These are phyloP conservation scores for Ctenoplectra terminalis DNA, from an alignment of 1,140 invertebrate species.

Conservation along the genomic window DNA sequence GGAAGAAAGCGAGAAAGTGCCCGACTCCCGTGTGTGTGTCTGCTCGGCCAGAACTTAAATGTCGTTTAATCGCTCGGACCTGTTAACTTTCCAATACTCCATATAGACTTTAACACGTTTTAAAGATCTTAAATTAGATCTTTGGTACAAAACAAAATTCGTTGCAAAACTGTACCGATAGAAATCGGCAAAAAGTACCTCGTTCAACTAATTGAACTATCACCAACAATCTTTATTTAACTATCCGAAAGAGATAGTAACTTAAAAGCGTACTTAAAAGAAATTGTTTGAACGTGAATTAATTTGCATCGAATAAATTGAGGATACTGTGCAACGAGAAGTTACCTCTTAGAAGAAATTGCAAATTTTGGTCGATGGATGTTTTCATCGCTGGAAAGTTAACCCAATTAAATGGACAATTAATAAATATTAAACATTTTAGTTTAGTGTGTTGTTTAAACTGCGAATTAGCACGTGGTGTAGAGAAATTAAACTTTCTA, in stretches of 20 bases:
- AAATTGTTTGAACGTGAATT: too few relatives aligned
- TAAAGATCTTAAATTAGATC: background rate
- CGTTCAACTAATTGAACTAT: too few relatives aligned
- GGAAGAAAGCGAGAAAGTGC: constrained; percentile 76
- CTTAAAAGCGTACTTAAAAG: too few relatives aligned
- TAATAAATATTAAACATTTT: background rate
- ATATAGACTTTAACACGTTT: constrained; percentile 14
- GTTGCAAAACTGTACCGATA: background rate
- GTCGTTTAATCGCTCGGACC: constrained; percentile 51
- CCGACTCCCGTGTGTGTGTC: constrained; percentile 25
- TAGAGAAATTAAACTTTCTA: constrained; percentile 48
- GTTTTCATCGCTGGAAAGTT: constrained; percentile 1
- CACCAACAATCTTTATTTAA: too few relatives aligned
- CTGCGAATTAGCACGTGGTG: constrained; percentile 4
- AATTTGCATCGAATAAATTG: too few relatives aligned
- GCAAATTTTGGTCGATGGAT: background rate
- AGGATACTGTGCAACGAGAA: background rate
- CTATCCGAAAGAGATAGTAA: too few relatives aligned
- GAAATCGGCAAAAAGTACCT: background rate
- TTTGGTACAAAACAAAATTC: background rate
- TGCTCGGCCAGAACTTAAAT: constrained; percentile 52
- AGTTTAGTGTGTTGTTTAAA: background rate
- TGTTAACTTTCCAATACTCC: constrained; percentile 51
- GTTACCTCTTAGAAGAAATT: background rate
- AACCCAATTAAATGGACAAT: background rate